phyloP scores from a whole-genome alignment of 2,113 vertebrate species.

The Erythrocebus patas region DNA sequence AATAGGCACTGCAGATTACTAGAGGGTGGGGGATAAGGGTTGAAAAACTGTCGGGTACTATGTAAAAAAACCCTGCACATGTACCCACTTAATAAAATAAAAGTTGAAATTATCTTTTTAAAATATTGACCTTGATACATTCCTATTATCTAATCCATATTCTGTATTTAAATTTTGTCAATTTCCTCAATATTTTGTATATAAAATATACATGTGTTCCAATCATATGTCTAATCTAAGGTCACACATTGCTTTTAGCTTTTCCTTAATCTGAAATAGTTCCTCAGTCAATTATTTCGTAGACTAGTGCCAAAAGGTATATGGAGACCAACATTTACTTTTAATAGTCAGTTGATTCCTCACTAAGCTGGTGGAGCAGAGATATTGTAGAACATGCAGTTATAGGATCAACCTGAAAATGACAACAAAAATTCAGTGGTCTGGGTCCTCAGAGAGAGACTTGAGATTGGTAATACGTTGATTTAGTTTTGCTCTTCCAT shows the following conservation, averaged over 20 bases:
- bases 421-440: neutral
- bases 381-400: accelerated
- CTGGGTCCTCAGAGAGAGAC: neutral
- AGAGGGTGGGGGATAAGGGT: no score
- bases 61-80: no score
- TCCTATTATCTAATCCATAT: neutral
- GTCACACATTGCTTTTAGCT: neutral
- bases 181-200: neutral
- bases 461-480: neutral
- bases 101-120: no score
- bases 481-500: accelerated
- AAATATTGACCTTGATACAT: neutral
- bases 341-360: neutral
- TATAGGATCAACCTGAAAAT: neutral
- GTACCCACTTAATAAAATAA: no score
- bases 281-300: neutral
- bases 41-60: no score
- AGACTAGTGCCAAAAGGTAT: accelerated
- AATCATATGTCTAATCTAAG: neutral
- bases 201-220: neutral
- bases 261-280: neutral
- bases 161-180: neutral
- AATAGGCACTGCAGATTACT: no score
- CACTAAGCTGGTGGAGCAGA: neutral
- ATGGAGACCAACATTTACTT: neutral